Evolutionary conservation across 1,140 invertebrate genomes (phyloP).

Genomic region (Ooceraea biroi): DNA sequence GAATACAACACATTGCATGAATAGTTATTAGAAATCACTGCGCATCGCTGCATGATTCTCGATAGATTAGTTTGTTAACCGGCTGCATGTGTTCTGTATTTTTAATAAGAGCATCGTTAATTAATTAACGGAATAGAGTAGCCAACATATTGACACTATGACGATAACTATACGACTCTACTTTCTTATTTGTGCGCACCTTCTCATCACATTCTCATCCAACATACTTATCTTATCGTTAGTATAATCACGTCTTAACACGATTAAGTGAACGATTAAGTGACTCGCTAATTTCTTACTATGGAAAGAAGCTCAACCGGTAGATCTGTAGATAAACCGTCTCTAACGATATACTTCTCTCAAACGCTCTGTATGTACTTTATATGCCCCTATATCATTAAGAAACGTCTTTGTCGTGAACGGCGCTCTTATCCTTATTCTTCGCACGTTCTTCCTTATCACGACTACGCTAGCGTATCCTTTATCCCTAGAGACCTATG

Average conservation of each 20-base stretch:
- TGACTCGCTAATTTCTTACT: constrained; percentile 12
- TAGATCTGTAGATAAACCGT: constrained; percentile 5
- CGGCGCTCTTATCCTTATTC: constrained; percentile 12
- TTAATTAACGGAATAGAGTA: constrained; percentile 11
- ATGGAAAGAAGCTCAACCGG: constrained; percentile 12
- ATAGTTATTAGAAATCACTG: background rate
- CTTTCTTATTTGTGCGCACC: constrained; percentile 19
- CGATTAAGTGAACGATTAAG: constrained; percentile 53
- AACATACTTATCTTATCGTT: constrained; percentile 46
- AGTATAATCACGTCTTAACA: constrained; percentile 35
- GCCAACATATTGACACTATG: constrained; percentile 17
- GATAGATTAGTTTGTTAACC: background rate
- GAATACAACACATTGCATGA: constrained; percentile 12
- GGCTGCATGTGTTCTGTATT: background rate
- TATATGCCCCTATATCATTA: constrained; percentile 46
- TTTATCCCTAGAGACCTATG: constrained; percentile 74
- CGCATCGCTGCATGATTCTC: background rate
- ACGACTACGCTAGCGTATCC: constrained; percentile 44
- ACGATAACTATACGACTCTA: constrained; percentile 40
- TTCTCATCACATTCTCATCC: background rate
- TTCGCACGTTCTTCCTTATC: constrained; percentile 22
- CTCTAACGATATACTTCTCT: background rate
- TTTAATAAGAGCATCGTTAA: background rate
- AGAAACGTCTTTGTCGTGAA: constrained; percentile 47
- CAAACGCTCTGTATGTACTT: constrained; percentile 2